phyloP scores from a whole-genome alignment of 1,140 invertebrate genomes.

The Drosophila ambigua region DNA sequence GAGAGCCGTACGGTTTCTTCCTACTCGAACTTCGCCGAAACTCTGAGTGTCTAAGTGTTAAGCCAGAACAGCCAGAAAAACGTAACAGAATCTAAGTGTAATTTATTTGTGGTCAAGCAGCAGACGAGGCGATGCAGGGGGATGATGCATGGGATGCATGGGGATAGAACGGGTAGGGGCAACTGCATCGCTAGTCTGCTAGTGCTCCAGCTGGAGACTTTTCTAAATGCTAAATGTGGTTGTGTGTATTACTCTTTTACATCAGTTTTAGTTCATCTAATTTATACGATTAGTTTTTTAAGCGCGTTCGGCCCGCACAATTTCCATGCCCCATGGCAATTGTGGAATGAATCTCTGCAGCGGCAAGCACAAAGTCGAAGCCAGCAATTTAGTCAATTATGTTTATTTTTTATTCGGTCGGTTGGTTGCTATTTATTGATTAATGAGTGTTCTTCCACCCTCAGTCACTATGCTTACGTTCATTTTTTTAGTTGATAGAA shows the following conservation, averaged over 20 bases:
- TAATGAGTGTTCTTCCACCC: constrained; percentile 44
- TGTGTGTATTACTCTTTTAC: constrained; percentile 78
- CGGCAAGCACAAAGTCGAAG: constrained; percentile 40
- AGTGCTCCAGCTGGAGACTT: constrained; percentile 35
- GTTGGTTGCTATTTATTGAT: constrained; percentile 64
- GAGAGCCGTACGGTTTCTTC: constrained; percentile 72
- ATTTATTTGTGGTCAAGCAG: constrained; percentile 51
- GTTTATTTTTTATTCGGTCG: constrained; percentile 13
- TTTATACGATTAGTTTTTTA: constrained; percentile 57
- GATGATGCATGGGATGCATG: too few relatives aligned
- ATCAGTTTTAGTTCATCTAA: constrained; percentile 49
- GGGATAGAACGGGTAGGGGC: neutral
- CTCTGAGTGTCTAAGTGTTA: constrained; percentile 72
- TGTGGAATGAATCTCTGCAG: constrained; percentile 38
- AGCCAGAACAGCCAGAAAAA: constrained; percentile 20
- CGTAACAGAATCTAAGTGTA: constrained; percentile 41
- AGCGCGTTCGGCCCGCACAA: constrained; percentile 19
- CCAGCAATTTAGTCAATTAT: constrained; percentile 68
- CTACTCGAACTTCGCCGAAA: constrained; percentile 75
- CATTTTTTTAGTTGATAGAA: constrained; percentile 32
- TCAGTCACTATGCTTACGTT: constrained; percentile 57
- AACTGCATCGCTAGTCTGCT: constrained; percentile 3
- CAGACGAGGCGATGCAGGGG: constrained; percentile 19
- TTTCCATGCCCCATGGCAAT: neutral
- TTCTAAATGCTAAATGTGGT: constrained; percentile 78